A percentile compares a stretch with the other conserved stretches of the same genome.
phyloP scores from a whole-genome alignment of 2,113 vertebrate species.

The Ondatra zibethicus region DNA sequence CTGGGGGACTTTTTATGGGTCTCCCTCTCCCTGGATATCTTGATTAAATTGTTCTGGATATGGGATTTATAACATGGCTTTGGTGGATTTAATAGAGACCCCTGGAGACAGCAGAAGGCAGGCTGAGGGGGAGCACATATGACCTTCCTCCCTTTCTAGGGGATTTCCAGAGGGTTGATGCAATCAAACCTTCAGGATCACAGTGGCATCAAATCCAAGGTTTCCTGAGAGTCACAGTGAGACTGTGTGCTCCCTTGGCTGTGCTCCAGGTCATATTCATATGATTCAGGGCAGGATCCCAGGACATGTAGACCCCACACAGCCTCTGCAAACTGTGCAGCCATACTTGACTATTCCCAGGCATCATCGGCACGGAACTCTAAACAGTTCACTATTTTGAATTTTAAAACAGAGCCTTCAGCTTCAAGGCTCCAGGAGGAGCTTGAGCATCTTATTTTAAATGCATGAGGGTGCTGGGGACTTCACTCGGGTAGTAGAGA shows the following conservation, averaged over 20 bases:
- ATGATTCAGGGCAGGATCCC: fast-evolving
- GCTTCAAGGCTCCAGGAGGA: not conserved
- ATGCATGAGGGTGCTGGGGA: fast-evolving
- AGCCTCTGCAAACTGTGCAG: fast-evolving
- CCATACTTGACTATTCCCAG: not conserved
- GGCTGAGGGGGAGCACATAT: fast-evolving
- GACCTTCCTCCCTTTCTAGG: fast-evolving
- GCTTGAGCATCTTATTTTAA: not conserved
- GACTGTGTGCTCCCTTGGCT: not conserved
- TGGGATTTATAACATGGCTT: not conserved
- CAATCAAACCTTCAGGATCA: not conserved
- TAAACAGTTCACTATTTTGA: not conserved
- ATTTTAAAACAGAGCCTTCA: not conserved
- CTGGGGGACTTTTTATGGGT: not conserved
- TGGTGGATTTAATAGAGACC: not conserved
- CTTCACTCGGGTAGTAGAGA: not conserved
- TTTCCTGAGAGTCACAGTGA: not conserved
- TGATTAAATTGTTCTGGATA: not conserved
- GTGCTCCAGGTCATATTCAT: too few relatives aligned
- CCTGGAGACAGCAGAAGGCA: not conserved
- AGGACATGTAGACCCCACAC: fast-evolving
- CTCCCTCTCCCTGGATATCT: not conserved
- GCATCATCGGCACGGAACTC: not conserved
- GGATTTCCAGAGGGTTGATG: not conserved
- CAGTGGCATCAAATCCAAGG: not conserved